Evolutionary conservation across 64 coral and sea anemone genomes (phyloP).

Genomic region (Anthopleura sola): DNA sequence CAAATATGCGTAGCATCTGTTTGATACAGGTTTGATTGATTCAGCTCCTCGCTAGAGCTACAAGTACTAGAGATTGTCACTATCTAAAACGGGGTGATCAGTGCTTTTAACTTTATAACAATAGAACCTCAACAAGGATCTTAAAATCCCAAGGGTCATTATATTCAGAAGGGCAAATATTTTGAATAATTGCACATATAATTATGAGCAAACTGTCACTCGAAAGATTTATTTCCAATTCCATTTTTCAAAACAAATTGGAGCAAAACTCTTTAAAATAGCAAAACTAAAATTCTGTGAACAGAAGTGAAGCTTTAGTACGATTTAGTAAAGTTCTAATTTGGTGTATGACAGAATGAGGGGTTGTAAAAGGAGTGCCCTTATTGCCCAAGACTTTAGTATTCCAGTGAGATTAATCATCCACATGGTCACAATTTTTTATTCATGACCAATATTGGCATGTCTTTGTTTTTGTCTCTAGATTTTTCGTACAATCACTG

Average conservation of each 20-base stretch:
- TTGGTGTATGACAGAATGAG: not conserved
- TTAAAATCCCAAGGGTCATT: constrained; percentile 11
- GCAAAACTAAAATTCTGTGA: not conserved
- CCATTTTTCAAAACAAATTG: not conserved
- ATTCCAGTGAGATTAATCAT: not conserved
- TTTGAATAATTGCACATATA: constrained; percentile 16
- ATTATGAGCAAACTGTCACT: not conserved
- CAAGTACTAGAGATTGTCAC: not conserved
- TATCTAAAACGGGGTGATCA: not conserved
- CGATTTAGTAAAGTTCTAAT: not conserved
- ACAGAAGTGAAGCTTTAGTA: too few relatives aligned
- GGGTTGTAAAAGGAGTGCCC: not conserved
- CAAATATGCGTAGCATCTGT: not conserved
- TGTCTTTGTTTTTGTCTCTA: not conserved
- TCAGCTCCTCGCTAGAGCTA: not conserved
- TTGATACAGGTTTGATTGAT: constrained; percentile 4
- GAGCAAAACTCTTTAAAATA: not conserved
- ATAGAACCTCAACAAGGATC: constrained; percentile 9
- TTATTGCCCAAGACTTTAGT: not conserved
- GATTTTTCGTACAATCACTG: not conserved
- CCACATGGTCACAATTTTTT: not conserved
- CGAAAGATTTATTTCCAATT: not conserved
- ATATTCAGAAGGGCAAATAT: not conserved
- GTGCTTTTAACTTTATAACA: not conserved
- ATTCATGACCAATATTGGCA: not conserved